These are phyloP conservation scores for Cantharis nigra DNA, from an alignment of 2,888 invertebrate species.

Conservation along the genomic window DNA sequence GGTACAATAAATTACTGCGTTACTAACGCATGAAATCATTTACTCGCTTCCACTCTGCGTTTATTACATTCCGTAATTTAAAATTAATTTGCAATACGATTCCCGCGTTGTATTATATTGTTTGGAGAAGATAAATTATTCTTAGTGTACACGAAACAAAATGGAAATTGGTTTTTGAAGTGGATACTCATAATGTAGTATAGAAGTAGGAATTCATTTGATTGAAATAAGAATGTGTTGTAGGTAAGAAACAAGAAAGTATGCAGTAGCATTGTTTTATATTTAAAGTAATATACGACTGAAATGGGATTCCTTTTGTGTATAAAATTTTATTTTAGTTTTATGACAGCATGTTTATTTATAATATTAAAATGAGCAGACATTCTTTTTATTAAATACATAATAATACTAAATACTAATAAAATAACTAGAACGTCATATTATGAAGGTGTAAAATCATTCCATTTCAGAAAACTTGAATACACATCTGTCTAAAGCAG, in stretches of 20 bases:
- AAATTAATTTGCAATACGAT: conserved; percentile 32
- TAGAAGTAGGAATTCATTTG: conserved; percentile 20
- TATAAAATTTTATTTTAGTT: not conserved
- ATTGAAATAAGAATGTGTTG: conserved; percentile 14
- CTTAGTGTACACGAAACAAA: conserved; percentile 27
- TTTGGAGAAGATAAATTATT: conserved; percentile 31
- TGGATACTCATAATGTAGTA: conserved; percentile 29
- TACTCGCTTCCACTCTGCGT: conserved; percentile 29
- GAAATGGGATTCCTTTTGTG: not conserved
- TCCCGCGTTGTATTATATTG: conserved; percentile 30
- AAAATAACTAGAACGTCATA: no score
- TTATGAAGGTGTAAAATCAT: no score
- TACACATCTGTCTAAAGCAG: not conserved
- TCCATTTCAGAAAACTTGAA: no score
- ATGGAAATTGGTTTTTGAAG: conserved; percentile 31
- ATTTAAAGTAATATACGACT: not conserved
- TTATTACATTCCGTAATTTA: conserved; percentile 31
- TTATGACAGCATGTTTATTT: not conserved
- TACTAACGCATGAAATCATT: conserved; percentile 31
- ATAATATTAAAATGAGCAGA: not conserved
- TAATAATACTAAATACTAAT: not conserved
- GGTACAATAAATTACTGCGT: conserved; percentile 27
- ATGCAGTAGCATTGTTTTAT: not conserved
- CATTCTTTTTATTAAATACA: not conserved
- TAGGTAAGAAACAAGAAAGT: not conserved